Evolutionary conservation across 1,140 invertebrate genomes (phyloP).

Genomic region (Lepidurus arcticus): DNA sequence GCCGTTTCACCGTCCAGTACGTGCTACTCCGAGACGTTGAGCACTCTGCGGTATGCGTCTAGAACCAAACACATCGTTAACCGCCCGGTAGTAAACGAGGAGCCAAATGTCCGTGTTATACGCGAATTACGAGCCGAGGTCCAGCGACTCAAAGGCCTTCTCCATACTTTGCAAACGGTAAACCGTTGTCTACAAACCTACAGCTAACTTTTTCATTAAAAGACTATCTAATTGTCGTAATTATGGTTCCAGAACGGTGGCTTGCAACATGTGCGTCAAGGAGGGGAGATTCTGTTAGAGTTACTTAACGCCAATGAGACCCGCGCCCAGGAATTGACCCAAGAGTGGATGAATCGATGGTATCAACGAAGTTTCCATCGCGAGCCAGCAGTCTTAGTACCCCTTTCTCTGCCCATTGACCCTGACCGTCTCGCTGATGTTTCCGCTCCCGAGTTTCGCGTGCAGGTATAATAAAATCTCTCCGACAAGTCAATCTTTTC

Average conservation of each 20-base stretch:
- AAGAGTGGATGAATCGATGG: slow-evolving; percentile 34
- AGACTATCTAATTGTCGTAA: not conserved
- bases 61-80: slow-evolving; percentile 63
- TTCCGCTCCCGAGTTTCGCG: not conserved
- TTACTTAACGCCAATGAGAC: slow-evolving; percentile 31
- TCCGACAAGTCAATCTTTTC: not conserved
- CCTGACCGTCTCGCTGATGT: not conserved
- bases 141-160: slow-evolving; percentile 48
- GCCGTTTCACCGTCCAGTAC: slow-evolving; percentile 61
- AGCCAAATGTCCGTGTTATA: slow-evolving; percentile 54
- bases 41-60: slow-evolving; percentile 62
- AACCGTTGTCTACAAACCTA: slow-evolving; percentile 28
- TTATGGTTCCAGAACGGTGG: not conserved
- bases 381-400: not conserved
- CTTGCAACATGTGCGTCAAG: not conserved
- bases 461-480: slow-evolving; percentile 19
- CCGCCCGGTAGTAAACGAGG: slow-evolving; percentile 59
- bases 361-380: not conserved
- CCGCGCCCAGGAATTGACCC: slow-evolving; percentile 28
- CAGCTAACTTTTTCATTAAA: not conserved
- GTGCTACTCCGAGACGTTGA: slow-evolving; percentile 64
- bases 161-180: slow-evolving; percentile 44
- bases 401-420: not conserved
- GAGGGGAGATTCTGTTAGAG: slow-evolving; percentile 20
- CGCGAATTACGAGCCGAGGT: slow-evolving; percentile 55